Base-by-base conservation (phyloP, 2,797 vertebrate genomes). In the Tachyglossus aculeatus region DNA sequence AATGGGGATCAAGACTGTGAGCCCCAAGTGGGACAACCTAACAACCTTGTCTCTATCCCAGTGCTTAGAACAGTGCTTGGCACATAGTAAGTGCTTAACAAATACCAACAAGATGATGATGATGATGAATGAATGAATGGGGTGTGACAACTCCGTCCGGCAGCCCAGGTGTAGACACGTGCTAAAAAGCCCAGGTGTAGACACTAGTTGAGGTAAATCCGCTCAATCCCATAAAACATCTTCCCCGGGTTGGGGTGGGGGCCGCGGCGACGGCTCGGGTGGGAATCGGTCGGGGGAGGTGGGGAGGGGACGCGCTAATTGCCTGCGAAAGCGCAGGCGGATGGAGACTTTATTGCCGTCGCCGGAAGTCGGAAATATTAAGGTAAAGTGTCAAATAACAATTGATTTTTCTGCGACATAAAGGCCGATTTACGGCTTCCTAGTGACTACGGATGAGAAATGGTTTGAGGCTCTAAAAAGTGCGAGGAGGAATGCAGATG, bases 321-420 rank as follows among this genome's bases (percentile, higher is more conserved):
- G 87, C 86, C 87, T 78, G 85, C 87, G 82, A 87, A 85, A 88
- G 86, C 83, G 88, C 87, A 90, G 81, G 86, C 80, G 88, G 88
- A 88, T 87, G 81, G 87, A 82, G 67, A 71, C 84, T 88, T 90
- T 90, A 90, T 86, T 87, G 71, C 75, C 67, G 87, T 80, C 74
- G 82, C 82, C 88, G 87, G 88, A 90, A 90, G 87, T 89, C 66
- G 11, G 83, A 75, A 84, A 88, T 86, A 88, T 88, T 86, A 86
- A 88, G 82, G 86, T 81, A 90, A 85, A 84, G 82, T 87, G 87
- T 90, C 87, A 89, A 81, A 86, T 80, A 84, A 86, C 84, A 76
- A 90, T 90, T 88, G 86, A 89, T 88, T 90, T 90, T 88, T 78
- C 66, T 70, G 74, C 77, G 77, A 81, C 84, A 88, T 86, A 88